These are phyloP conservation scores for Cardiocondyla obscurior DNA, from an alignment of 1,140 invertebrate genomes.

Conservation along the genomic window DNA sequence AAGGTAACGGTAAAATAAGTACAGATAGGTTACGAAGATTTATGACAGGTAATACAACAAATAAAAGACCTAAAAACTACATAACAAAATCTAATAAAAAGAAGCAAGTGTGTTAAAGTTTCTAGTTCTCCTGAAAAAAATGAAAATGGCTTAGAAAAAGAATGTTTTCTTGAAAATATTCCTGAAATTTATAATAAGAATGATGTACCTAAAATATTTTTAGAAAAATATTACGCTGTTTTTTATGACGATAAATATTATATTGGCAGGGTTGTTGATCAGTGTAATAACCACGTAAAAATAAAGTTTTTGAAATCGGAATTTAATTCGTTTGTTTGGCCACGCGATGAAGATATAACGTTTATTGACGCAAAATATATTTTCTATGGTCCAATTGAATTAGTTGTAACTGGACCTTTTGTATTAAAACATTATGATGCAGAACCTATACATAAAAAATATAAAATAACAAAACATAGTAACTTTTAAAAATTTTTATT, in stretches of 20 bases:
- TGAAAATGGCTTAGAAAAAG: too few species aligned
- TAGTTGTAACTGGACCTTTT: background rate
- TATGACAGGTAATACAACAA: too few species aligned
- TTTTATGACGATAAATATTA: background rate
- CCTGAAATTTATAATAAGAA: too few species aligned
- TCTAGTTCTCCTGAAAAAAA: too few species aligned
- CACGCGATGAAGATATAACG: background rate
- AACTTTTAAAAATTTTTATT: too few species aligned
- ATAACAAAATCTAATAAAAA: too few species aligned
- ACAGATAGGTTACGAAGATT: too few species aligned
- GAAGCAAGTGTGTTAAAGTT: too few species aligned
- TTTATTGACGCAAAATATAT: background rate
- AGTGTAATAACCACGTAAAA: background rate
- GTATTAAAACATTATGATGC: background rate
- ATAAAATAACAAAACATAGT: too few species aligned
- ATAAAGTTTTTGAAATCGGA: background rate
- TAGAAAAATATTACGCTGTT: background rate
- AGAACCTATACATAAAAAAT: background rate
- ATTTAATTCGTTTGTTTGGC: background rate
- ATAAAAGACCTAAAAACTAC: too few species aligned
- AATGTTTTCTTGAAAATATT: background rate
- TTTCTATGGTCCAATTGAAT: background rate
- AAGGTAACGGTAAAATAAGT: too few species aligned
- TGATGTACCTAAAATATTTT: background rate
- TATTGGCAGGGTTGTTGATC: background rate